Conservation (phyloP, 2,113 vertebrate genomes). For the Helogale parvula region DNA sequence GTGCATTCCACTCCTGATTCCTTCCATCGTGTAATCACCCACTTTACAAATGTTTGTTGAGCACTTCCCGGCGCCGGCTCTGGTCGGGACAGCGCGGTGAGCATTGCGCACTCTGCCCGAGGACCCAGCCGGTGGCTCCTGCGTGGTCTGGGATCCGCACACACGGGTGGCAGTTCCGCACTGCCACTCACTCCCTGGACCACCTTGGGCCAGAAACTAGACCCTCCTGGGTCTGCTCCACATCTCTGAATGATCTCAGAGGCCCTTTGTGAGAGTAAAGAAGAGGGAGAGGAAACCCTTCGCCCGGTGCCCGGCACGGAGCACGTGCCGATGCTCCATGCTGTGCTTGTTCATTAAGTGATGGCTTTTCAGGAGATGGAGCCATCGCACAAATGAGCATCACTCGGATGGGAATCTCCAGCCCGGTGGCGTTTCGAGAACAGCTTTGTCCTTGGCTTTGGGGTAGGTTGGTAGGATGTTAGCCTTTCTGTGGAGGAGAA, state of each 20-base stretch:
- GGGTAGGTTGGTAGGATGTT: neutral
- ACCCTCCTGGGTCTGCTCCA: rapidly evolving
- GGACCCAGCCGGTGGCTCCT: rapidly evolving
- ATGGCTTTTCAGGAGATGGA: neutral
- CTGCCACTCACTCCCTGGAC: too few relatives aligned
- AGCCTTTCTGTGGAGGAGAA: neutral
- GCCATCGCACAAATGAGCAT: rapidly evolving
- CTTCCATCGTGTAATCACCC: neutral
- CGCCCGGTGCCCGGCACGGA: rapidly evolving
- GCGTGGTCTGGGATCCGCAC: neutral
- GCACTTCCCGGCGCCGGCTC: neutral
- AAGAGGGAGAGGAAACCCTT: neutral
- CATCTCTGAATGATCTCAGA: neutral
- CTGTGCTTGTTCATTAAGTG: neutral
- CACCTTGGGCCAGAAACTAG: neutral
- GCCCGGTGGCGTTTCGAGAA: too few relatives aligned
- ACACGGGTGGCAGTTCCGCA: rapidly evolving
- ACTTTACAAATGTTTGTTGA: neutral
- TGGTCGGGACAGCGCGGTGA: rapidly evolving
- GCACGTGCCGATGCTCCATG: rapidly evolving
- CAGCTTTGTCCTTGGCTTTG: neutral
- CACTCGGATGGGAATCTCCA: neutral
- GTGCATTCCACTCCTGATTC: rapidly evolving
- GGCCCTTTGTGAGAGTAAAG: neutral
- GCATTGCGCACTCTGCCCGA: rapidly evolving